Evolutionary conservation across 2,113 vertebrate genomes (phyloP).

Genomic region (Varanus komodoensis): DNA sequence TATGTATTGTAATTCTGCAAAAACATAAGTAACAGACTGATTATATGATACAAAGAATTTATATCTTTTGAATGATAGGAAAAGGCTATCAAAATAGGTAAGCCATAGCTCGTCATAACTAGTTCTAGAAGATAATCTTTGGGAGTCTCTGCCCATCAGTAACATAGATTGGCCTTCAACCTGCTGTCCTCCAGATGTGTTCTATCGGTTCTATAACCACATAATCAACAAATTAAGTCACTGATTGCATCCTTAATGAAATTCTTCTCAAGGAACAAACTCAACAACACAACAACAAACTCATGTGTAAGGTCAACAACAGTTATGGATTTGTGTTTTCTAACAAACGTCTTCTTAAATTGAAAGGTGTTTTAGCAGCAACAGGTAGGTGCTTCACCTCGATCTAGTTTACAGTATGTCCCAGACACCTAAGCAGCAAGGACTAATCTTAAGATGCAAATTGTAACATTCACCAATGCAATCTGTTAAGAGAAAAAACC

Average conservation of each 20-base stretch:
- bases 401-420: neutral
- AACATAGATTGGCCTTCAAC: neutral
- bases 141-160: neutral
- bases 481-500: neutral
- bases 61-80: neutral
- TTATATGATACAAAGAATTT: constrained; percentile 7
- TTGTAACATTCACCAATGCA: neutral
- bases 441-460: neutral
- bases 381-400: neutral
- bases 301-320: no score
- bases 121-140: neutral
- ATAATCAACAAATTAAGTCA: neutral
- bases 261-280: neutral
- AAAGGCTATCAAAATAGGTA: neutral
- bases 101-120: neutral
- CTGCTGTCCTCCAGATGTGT: no score
- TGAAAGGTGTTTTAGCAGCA: no score
- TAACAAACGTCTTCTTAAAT: neutral
- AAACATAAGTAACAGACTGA: neutral
- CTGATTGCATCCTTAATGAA: neutral
- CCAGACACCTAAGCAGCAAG: neutral
- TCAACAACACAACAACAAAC: no score
- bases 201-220: neutral
- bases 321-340: neutral
- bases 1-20: neutral